Base-by-base conservation (phyloP, 2,888 invertebrate species). In the Leptinotarsa haldemani region DNA sequence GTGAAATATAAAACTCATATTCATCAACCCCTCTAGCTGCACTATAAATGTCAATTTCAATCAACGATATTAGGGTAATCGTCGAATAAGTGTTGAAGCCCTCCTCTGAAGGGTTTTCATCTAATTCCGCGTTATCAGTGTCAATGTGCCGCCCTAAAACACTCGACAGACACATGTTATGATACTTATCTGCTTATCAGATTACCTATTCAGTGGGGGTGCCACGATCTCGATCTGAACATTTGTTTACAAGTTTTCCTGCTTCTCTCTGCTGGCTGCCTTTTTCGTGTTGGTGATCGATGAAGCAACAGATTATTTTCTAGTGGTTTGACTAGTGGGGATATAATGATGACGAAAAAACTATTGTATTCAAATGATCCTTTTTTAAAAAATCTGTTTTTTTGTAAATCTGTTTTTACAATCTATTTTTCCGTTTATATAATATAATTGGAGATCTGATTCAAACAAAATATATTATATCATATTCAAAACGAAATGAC, bases 151-250 rank as follows among this genome's bases (percentile, higher is more conserved):
- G 76, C 82, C 81, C 81, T 81, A 82, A 82, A 82, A 83, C 83
- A 83, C 82, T 83, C 81, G 78, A 82, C 84, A 83, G 80, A 82
- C 86, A 86, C 86, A 86, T 86, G 86, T 86, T 84, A 80, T 83
- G 86, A 86, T 86, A 81, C 83, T 85, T 86, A 86, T 86, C 84
- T 82, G 75, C 81, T 83, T 83, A 85, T 85, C 85, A 78, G 82
- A 82, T 83, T 83, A 84, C 82, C 79, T 79, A 77, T 73, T 74
- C 73, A 69, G 65, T 74, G 71, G 73, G 75, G 78, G 58, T 56
- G 71, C 65, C 70, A 65, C 65, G 71, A 74, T 74, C 74, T 65
- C 47, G 66, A 72, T 63, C 72, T 69, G 48, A 74, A 69, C 72
- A 72, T 69, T 75, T 69, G 69, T 68, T 52, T 40, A 66, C 46